Percentiles rank a stretch among this genome's conserved stretches.
Evolutionary conservation across 2,888 invertebrate genomes (phyloP).

Genomic region (Polydesmus complanatus): DNA sequence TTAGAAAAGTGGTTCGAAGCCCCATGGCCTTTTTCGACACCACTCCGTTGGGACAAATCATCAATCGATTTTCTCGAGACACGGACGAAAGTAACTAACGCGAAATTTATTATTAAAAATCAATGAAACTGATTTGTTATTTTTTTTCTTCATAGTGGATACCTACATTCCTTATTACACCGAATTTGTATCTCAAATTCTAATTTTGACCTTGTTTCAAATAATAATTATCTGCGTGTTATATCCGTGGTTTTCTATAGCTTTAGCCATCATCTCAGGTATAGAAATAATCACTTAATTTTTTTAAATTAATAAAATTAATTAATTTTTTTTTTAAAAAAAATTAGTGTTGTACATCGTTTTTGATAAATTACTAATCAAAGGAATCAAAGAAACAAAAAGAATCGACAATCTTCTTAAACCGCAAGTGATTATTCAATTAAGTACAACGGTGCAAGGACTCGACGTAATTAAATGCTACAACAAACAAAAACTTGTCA

Average conservation of each 20-base stretch:
- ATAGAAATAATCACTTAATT: not conserved
- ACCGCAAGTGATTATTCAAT: conserved; percentile 39
- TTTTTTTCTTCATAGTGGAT: conserved; percentile 30
- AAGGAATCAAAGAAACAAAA: conserved; percentile 30
- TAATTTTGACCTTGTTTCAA: conserved; percentile 59
- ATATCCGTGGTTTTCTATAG: conserved; percentile 28
- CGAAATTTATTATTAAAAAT: conserved; percentile 14
- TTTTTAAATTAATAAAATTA: not conserved
- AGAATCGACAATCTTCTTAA: conserved; percentile 37
- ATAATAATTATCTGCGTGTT: conserved; percentile 65
- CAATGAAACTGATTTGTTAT: not conserved
- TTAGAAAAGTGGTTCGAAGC: conserved; percentile 29
- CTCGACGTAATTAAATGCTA: conserved; percentile 38
- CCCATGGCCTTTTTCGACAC: conserved; percentile 35
- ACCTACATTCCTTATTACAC: conserved; percentile 37
- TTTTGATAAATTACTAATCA: conserved; percentile 19
- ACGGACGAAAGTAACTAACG: conserved; percentile 33
- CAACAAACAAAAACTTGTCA: conserved; percentile 31
- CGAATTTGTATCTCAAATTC: conserved; percentile 38
- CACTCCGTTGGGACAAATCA: conserved; percentile 34
- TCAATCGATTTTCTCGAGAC: conserved; percentile 36
- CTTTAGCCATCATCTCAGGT: conserved; percentile 9
- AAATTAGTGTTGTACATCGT: not conserved
- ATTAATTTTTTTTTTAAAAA: not conserved
- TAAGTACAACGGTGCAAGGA: conserved; percentile 39